A percentile compares a stretch with the other conserved stretches of the same genome.
phyloP scores from a whole-genome alignment of 92 coral and sea anemone genomes.

The Palythoa grandis region DNA sequence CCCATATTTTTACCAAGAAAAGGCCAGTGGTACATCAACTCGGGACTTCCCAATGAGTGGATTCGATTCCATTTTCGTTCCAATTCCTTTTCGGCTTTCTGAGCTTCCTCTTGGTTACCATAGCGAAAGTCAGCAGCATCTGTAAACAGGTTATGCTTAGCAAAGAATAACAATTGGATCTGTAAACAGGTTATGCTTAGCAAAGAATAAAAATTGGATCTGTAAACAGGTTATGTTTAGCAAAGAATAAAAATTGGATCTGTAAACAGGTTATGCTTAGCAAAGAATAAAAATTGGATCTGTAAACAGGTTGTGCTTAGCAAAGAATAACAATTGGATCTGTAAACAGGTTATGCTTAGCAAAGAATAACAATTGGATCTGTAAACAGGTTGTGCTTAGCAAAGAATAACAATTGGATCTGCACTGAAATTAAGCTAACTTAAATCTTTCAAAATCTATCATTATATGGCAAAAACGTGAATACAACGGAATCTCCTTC shows the following conservation, averaged over 20 bases:
- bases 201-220: no score
- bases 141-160: background rate
- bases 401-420: no score
- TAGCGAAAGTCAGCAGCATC: background rate
- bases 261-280: background rate
- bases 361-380: background rate
- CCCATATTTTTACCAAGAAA: slow-evolving; percentile 69
- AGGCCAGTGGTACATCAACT: slow-evolving; percentile 69
- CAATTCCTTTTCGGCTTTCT: slow-evolving; percentile 45
- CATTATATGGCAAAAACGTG: no score
- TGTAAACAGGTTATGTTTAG: no score
- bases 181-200: no score
- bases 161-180: background rate
- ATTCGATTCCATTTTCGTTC: slow-evolving; percentile 59
- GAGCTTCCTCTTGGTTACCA: background rate
- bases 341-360: background rate
- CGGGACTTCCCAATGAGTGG: slow-evolving; percentile 66
- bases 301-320: no score
- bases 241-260: no score
- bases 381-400: no score
- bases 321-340: no score
- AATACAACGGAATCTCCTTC: no score
- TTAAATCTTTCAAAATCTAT: no score
- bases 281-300: background rate
- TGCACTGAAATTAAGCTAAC: no score